Base-by-base conservation (phyloP, 1,140 invertebrate genomes). In the Cataglyphis hispanica region DNA sequence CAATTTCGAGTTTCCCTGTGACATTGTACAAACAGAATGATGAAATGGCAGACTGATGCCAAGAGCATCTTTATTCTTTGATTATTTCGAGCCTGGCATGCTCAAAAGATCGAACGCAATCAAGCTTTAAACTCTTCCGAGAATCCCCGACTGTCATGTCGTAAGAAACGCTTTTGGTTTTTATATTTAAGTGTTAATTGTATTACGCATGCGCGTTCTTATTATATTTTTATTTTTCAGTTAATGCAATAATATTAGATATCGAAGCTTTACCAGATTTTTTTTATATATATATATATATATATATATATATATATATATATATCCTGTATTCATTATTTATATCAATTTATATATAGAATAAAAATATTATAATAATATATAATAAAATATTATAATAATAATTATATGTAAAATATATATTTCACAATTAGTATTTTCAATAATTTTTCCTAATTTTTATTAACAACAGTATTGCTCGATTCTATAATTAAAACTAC, bases 1-100 rank as follows among this genome's bases (percentile, higher is more conserved):
- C 56, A 83, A 60, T 83, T 53, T 74, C 27, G 67, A 83, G n/a
- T 80, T 69, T 80, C 64, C 40, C 64, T 69, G 31, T 58, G 78
- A 83, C 78, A 83, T 66, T 74, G 53, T 83, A 83, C 67, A 83
- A 83, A 83, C 53, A 74, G n/a, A 83, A 50, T 74, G 67, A 83
- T 50, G 78, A 83, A 83, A 83, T 4, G 78, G 53, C 78, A 60
- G 56, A 16, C 37, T n/a, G 27, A 74, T 74, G 78, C 78, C 78
- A 83, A 83, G 27, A 83, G 67, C 67, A 63, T 72, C 78, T 72
- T 83, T 83, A 69, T 83, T 83, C 37, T 56, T 60, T n/a, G 67
- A 83, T 83, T 83, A 83, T 83, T 83, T 83, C n/a, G 37, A 70
- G 25, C 67, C 37, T 83, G 78, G 67, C 67, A 60, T 60, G 34